Evolutionary conservation across 2,113 vertebrate genomes (phyloP).

Genomic region (Strigops habroptila): DNA sequence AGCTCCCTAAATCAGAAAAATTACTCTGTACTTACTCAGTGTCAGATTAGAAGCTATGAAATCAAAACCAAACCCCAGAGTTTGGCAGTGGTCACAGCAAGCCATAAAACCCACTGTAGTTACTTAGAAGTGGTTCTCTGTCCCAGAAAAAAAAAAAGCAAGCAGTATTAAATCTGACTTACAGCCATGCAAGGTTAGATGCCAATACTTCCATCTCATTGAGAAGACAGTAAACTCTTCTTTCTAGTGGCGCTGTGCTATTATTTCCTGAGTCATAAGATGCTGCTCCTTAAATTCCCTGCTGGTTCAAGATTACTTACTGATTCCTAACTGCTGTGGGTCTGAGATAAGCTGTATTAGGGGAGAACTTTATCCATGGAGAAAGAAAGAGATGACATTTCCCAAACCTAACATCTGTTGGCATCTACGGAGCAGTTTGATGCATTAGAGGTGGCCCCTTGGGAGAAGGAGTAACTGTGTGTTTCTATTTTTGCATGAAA

Average conservation of each 20-base stretch:
- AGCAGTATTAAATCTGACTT: not conserved
- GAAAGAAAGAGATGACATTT: not conserved
- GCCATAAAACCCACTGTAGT: not conserved
- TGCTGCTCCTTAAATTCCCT: not conserved
- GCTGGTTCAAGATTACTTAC: not conserved
- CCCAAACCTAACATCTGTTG: not conserved
- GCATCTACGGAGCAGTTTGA: not conserved
- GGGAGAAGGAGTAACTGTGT: not conserved
- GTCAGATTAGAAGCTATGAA: not conserved
- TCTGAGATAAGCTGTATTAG: not conserved
- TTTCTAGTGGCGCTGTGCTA: not conserved
- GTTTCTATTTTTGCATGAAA: constrained; percentile 55
- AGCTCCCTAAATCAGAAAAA: not conserved
- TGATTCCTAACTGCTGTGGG: not conserved
- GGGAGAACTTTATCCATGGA: not conserved
- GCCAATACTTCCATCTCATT: not conserved
- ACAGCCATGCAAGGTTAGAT: not conserved
- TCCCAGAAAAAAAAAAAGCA: not conserved
- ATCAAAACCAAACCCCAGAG: not conserved
- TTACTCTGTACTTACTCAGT: not conserved
- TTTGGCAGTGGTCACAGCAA: not conserved
- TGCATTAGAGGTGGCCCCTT: not conserved
- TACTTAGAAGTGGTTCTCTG: not conserved
- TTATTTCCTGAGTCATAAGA: not conserved
- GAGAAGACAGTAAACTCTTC: not conserved